phyloP scores from a whole-genome alignment of 1,140 invertebrate species.

The Nixonia krombeini region DNA sequence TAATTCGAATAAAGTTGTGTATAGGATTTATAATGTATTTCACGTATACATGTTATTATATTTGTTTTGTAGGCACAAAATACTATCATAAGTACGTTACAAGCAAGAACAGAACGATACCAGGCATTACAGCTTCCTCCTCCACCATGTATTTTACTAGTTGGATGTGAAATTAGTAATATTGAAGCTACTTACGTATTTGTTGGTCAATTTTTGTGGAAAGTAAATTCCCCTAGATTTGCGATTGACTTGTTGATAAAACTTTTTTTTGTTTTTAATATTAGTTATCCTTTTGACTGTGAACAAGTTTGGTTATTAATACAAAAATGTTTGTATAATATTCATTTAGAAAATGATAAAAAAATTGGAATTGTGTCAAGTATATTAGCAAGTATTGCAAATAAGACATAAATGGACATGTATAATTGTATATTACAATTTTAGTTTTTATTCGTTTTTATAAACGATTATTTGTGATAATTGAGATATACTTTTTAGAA shows the following conservation, averaged over 20 bases:
- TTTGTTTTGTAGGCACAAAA: not conserved
- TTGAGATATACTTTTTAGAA: no score
- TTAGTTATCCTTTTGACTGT: conserved; percentile 40
- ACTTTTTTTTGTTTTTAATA: conserved; percentile 24
- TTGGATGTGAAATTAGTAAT: not conserved
- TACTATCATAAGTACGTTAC: not conserved
- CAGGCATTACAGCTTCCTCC: not conserved
- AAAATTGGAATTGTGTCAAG: conserved; percentile 41
- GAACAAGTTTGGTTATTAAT: conserved; percentile 41
- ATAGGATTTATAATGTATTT: not conserved
- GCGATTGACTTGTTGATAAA: not conserved
- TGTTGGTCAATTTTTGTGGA: conserved; percentile 7
- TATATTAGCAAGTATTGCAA: conserved; percentile 33
- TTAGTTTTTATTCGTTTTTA: no score
- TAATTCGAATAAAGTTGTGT: not conserved
- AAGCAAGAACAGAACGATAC: not conserved
- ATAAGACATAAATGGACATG: no score
- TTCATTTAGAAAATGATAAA: conserved; percentile 32
- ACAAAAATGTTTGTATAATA: conserved; percentile 33
- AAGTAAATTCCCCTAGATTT: conserved; percentile 19
- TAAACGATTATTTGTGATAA: no score
- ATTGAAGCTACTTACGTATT: not conserved
- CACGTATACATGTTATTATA: not conserved
- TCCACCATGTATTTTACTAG: not conserved
- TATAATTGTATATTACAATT: no score